Evolutionary conservation across 1,140 invertebrate species (phyloP).

Genomic region (Papilio dardanus): DNA sequence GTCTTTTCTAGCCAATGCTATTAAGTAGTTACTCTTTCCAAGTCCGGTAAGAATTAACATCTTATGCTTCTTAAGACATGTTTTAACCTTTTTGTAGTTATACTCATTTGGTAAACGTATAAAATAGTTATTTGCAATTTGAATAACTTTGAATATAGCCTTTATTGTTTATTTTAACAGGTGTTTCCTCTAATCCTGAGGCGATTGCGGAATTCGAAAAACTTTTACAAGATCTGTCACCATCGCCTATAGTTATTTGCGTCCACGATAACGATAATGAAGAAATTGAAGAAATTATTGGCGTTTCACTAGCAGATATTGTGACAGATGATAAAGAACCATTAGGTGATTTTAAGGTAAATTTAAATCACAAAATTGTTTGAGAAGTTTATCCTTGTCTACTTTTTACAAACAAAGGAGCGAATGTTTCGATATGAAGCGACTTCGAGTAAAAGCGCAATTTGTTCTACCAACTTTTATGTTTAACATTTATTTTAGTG

Average conservation of each 20-base stretch:
- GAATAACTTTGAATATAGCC: not conserved
- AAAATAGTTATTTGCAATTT: not conserved
- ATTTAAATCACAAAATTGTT: constrained; percentile 18
- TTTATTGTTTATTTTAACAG: not conserved
- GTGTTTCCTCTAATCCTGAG: constrained; percentile 7
- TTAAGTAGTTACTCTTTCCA: no score
- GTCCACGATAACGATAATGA: constrained; percentile 21
- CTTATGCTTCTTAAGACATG: no score
- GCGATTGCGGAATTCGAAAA: not conserved
- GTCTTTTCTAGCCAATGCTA: no score
- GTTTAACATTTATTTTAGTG: no score
- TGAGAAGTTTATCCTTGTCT: not conserved
- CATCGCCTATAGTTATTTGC: constrained; percentile 5
- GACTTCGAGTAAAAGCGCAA: no score
- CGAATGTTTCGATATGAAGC: no score
- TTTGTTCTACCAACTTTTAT: no score
- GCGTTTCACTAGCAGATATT: constrained; percentile 26
- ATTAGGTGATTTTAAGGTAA: not conserved
- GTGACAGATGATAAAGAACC: constrained; percentile 17
- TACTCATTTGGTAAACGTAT: not conserved
- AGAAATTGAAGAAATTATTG: constrained; percentile 37
- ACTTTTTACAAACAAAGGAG: no score
- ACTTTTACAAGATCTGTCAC: not conserved
- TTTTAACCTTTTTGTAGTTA: no score
- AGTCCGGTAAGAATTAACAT: no score